Evolutionary conservation across 2,888 invertebrate genomes (phyloP), one percentile per base, ranked within the genome.

Genomic region (Pogonocherus hispidulus): DNA sequence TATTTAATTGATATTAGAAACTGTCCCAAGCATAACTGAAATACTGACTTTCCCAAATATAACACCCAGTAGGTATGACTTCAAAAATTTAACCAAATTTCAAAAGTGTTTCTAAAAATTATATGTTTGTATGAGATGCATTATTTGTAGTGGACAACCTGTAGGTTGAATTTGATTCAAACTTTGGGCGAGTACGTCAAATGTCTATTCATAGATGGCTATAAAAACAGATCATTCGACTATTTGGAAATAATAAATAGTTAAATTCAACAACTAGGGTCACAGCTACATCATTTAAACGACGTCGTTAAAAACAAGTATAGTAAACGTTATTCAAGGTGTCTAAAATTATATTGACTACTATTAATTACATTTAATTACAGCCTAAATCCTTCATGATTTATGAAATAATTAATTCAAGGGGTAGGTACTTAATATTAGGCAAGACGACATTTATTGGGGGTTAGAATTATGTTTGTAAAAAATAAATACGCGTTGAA

Each of bases 301-400:
- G 18, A 59, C 27, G 32, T 59, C 59, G 63, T 63, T 63, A 63
- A 63, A 63, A 63, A 63, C 63, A 16, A 41, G 27, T 49, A 32
- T 47, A 59, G 51, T 49, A 27, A 49, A 32, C 35, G 52, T 51
- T 62, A 64, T 67, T 59, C 70, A 66, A 74, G 70, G 67, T 74
- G 76, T 72, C 71, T 70, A 57, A 73, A 72, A 72, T 74, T 76
- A 74, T 76, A 76, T 72, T 71, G 72, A 71, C 67, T 74, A 69
- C 72, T 71, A 76, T 76, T 74, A 76, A 74, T 76, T 74, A 74
- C 71, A 63, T 72, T 65, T 71, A 73, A 76, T 71, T 74, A 66
- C 70, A 68, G 73, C 66, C 57, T 59, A 47, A 47, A 59, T 41
- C 37, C 18, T 54, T 41, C 65, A 63, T 71, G 72, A 74, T 76